Evolutionary conservation across 2,797 vertebrate genomes (phyloP).

Genomic region (Hypotaenidia okinawae): DNA sequence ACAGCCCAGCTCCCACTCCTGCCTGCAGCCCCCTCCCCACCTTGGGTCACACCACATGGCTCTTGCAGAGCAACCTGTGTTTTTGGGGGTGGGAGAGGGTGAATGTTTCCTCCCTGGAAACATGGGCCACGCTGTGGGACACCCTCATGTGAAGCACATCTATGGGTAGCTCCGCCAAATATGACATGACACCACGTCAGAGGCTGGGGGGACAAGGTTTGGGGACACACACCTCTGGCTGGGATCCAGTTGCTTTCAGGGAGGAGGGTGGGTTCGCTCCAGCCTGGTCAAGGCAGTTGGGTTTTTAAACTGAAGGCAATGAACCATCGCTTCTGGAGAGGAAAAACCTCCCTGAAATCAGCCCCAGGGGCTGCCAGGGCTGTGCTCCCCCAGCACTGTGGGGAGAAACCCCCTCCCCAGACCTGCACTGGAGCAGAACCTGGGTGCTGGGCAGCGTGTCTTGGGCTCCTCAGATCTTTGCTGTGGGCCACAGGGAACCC

Average conservation of each 20-base stretch:
- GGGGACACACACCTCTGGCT: background rate
- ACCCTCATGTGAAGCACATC: background rate
- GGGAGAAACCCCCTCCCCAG: background rate
- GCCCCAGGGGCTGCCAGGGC: too few relatives aligned
- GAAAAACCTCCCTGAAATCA: background rate
- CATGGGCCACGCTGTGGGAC: accelerated
- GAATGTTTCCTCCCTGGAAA: background rate
- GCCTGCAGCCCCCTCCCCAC: background rate
- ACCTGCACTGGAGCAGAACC: accelerated
- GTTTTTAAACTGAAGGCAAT: background rate
- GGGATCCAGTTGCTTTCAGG: background rate
- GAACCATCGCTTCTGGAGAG: background rate
- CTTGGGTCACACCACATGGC: accelerated
- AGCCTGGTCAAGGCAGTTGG: accelerated
- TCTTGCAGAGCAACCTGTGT: background rate
- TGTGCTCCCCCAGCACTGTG: too few relatives aligned
- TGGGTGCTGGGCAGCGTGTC: accelerated
- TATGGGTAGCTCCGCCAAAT: accelerated
- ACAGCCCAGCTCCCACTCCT: accelerated
- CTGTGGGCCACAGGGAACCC: background rate
- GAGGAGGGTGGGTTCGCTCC: background rate
- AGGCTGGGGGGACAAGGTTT: background rate
- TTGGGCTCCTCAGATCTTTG: background rate
- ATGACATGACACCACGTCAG: background rate
- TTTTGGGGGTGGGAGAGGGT: background rate